Percentiles rank a stretch among this genome's conserved stretches.
These are phyloP conservation scores for Trachelus tabidus DNA, from an alignment of 2,888 invertebrate species.

Conservation along the genomic window DNA sequence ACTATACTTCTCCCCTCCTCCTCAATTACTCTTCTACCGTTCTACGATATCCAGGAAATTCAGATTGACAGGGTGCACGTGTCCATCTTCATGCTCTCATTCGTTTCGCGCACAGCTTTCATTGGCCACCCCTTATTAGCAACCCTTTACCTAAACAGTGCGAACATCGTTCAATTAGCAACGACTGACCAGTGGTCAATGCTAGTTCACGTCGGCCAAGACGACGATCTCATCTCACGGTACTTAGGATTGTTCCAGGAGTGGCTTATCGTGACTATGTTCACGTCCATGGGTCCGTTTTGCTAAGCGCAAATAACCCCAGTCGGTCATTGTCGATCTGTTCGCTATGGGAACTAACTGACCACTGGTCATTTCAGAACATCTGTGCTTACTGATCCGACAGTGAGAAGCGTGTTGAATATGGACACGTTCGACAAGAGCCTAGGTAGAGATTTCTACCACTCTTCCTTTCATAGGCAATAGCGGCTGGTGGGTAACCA, in stretches of 20 bases:
- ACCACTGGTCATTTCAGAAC: constrained; percentile 55
- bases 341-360: constrained; percentile 47
- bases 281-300: constrained; percentile 33
- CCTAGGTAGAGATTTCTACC: not conserved
- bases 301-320: constrained; percentile 41
- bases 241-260: constrained; percentile 54
- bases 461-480: not conserved
- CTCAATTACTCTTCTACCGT: constrained; percentile 12
- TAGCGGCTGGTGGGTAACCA: not conserved
- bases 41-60: constrained; percentile 35
- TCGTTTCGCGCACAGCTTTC: constrained; percentile 8
- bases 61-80: constrained; percentile 54
- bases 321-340: constrained; percentile 21
- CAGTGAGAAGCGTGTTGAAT: constrained; percentile 38
- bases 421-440: not conserved
- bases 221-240: constrained; percentile 50
- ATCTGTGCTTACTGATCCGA: constrained; percentile 31
- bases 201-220: constrained; percentile 31
- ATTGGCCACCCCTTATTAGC: not conserved
- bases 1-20: not conserved
- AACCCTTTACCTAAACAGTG: constrained; percentile 15
- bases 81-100: constrained; percentile 20
- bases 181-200: constrained; percentile 25
- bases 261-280: constrained; percentile 53
- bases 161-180: constrained; percentile 28